phyloP scores from a whole-genome alignment of 2,888 invertebrate species.

The Dasypogon diadema region DNA sequence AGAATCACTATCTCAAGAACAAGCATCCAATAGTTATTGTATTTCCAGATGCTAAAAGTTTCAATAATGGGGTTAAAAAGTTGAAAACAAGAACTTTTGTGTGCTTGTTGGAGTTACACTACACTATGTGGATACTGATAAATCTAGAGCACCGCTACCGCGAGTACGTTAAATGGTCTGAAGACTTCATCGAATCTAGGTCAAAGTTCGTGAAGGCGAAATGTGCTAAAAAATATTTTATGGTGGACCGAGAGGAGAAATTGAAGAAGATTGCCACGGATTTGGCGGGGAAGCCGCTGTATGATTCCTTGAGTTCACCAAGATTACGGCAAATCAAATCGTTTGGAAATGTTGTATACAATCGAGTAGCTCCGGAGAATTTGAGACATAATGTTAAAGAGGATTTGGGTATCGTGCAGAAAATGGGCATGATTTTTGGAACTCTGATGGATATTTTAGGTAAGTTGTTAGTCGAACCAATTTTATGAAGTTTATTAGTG shows the following conservation, averaged over 20 bases:
- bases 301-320: slow-evolving; percentile 60
- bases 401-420: slow-evolving; percentile 61
- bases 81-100: slow-evolving; percentile 65
- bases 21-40: slow-evolving; percentile 63
- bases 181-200: slow-evolving; percentile 62
- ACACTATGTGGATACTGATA: slow-evolving; percentile 63
- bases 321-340: slow-evolving; percentile 60
- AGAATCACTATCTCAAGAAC: slow-evolving; percentile 63
- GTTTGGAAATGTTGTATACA: slow-evolving; percentile 63
- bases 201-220: slow-evolving; percentile 63
- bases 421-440: slow-evolving; percentile 55
- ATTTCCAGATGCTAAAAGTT: slow-evolving; percentile 62
- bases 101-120: slow-evolving; percentile 65
- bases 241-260: slow-evolving; percentile 62
- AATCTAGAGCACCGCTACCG: slow-evolving; percentile 63
- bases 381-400: slow-evolving; percentile 61
- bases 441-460: slow-evolving; percentile 61
- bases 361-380: slow-evolving; percentile 62
- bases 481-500: no score
- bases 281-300: slow-evolving; percentile 61
- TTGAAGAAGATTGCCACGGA: slow-evolving; percentile 59
- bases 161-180: slow-evolving; percentile 63
- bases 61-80: slow-evolving; percentile 62
- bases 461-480: slow-evolving; percentile 26
- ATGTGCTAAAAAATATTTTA: slow-evolving; percentile 64